Evolutionary conservation across 2,797 vertebrate species (phyloP), one percentile per base, ranked within the genome.

Genomic region (Acrossocheilus wenchowensis): DNA sequence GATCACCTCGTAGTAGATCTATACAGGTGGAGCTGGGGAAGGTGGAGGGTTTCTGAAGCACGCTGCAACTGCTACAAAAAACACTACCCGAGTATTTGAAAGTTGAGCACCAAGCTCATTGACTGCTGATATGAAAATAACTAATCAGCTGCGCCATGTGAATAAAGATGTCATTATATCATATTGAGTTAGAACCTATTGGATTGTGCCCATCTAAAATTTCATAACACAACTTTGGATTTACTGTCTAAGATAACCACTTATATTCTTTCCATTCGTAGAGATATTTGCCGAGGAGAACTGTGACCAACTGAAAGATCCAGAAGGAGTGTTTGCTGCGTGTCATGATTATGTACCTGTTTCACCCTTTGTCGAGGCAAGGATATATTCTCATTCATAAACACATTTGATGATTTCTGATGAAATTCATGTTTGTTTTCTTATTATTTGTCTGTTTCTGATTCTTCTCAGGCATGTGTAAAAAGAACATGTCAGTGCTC

Each of bases 261-360:
- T 64, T 50, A 30, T 15, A 52, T 85, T 41, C 64, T 11, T 52
- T 78, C 14, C 3, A 36, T 85, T 85, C 92, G 10, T 88, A 96
- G 96, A 95, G 92, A 92, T 89, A 17, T 93, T 93, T 93, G 95
- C 94, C 3, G 91, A 94, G 26, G 91, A 89, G 12, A 90, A 90
- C 60, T 95, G 88, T 39, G 88, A 89, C 1, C 19, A 90, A 43
- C 82, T 97, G 86, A 91, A 88, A 48, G 7, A 92, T 83, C 86
- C 92, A 17, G 86, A 21, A 30, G 95, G 94, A 5, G 86, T 94
- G 85, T 97, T 96, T 94, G 93, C 94, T 71, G 82, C 83, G 17
- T 97, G 96, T 75, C 95, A 96, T 39, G 71, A 74, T 64, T 79
- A 91, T 26, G 93, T 96, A 52, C 89, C 94, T 19, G 92, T 93